Base-by-base conservation (phyloP, 2,888 invertebrate genomes). In the Megaustenia siamemsis region DNA sequence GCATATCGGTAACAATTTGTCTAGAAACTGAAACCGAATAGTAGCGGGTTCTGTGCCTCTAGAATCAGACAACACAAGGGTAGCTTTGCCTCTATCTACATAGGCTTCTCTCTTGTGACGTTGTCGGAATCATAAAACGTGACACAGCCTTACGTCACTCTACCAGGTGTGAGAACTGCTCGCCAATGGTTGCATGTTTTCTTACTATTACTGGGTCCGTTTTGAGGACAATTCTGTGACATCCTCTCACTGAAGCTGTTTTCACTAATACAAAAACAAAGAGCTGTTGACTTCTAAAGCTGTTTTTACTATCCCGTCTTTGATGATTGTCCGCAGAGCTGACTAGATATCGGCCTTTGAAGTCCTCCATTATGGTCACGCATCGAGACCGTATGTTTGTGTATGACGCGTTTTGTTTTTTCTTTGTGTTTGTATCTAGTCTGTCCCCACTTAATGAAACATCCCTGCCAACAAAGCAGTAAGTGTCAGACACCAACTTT, bases 241-340 rank as follows among this genome's bases (percentile, higher is more conserved):
- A n/a, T 6, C n/a, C 6, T 10, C 5, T 28, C 4, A 49, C 18
- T 40, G 1, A 69, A 2, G 40, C 60, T 60, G 60, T 77, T 77
- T 60, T 35, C 18, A n/a, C 40, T 60, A 60, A 32, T 77, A 21
- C 21, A 38, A 40, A 12, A 77, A 77, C 40, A 60, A 38, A 8
- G 12, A 15, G 49, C 15, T 15, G 73, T 49, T 32, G 5, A 3
- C 73, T 21, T 49, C 10, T 10, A 49, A 28, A 6, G 75, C 8
- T 77, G 56, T 77, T 77, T 35, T 24, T n/a, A 60, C 40, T 40
- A 24, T 10, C 18, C 21, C 77, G n/a, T 15, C 77, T 77, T 77
- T 77, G 77, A 77, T 77, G 60, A 21, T 18, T 56, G 21, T n/a
- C 40, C 18, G 28, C 38, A 40, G 38, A n/a, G n/a, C n/a, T 4